Evolutionary conservation across 2,797 vertebrate genomes (phyloP), one percentile per base, ranked within the genome.

Genomic region (Chelon labrosus): DNA sequence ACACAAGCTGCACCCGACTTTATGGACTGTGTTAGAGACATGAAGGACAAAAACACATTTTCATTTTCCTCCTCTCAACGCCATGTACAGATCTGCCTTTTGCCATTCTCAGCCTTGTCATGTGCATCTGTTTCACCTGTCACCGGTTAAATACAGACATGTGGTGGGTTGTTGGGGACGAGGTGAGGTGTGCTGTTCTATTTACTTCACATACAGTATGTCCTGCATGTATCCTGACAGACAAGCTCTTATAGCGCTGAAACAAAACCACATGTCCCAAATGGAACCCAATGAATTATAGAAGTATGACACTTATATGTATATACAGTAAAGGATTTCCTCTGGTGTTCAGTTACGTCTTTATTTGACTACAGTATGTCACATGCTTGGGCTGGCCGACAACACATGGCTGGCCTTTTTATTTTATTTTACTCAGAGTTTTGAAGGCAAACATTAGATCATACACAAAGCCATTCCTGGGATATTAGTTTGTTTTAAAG

Each of bases 51-150:
- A 47, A 84, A 64, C 31, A 65, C 72, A 53, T 83, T 68, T 77
- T 85, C 74, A 68, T 88, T 84, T 83, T 66, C 62, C 53, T 76
- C 65, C 55, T 69, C 80, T 56, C 49, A 65, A 60, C 82, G 73
- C 86, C 86, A 85, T 86, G 76, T 85, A 68, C 83, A 79, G 77
- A 85, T 82, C 85, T 86, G 75, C 85, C 82, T 88, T 90, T 85
- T 86, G 65, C 81, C 85, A 79, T 91, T 84, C 59, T 92, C 73
- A 84, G 76, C 80, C 83, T 84, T 85, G 75, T 91, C 68, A 70
- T 82, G 65, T 83, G 73, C 87, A 77, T 80, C 54, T 77, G 65
- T 83, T 88, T 79, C 75, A 82, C 60, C 59, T 44, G 37, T 47
- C 74, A 66, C 52, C 39, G 75, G 71, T 83, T 58, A 55, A 77